Conservation (phyloP, 2,113 vertebrate genomes). For the Taurulus bubalis region DNA sequence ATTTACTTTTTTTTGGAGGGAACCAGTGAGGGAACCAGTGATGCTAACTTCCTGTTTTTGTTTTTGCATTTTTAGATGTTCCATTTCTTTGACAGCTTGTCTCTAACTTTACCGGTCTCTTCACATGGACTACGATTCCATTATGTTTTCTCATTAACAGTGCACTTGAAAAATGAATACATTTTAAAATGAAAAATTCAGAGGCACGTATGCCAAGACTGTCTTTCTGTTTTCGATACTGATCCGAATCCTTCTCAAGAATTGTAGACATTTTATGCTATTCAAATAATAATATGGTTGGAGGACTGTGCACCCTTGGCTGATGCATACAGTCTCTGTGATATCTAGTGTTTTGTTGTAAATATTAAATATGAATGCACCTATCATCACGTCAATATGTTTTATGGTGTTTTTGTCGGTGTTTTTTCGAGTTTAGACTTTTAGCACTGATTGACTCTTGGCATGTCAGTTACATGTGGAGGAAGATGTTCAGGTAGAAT, state of each 20-base stretch:
- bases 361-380: slow-evolving; percentile 46
- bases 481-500: neutral
- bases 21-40: too few relatives aligned
- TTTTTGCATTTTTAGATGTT: neutral
- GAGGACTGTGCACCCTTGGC: neutral
- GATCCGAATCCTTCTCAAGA: neutral
- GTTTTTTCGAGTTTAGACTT: neutral
- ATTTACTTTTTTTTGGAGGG: too few relatives aligned
- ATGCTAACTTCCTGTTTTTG: too few relatives aligned
- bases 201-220: neutral
- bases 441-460: neutral
- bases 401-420: neutral
- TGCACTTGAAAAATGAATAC: neutral
- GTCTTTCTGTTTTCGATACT: neutral
- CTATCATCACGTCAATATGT: slow-evolving; percentile 6
- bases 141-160: too few relatives aligned
- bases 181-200: neutral
- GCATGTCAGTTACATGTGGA: too few relatives aligned
- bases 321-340: neutral
- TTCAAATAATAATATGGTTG: slow-evolving; percentile 2
- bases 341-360: slow-evolving; percentile 15
- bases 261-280: neutral
- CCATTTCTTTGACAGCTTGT: neutral
- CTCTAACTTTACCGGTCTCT: neutral
- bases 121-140: neutral